phyloP scores from a whole-genome alignment of 2,113 vertebrate species.

The Jaculus jaculus region DNA sequence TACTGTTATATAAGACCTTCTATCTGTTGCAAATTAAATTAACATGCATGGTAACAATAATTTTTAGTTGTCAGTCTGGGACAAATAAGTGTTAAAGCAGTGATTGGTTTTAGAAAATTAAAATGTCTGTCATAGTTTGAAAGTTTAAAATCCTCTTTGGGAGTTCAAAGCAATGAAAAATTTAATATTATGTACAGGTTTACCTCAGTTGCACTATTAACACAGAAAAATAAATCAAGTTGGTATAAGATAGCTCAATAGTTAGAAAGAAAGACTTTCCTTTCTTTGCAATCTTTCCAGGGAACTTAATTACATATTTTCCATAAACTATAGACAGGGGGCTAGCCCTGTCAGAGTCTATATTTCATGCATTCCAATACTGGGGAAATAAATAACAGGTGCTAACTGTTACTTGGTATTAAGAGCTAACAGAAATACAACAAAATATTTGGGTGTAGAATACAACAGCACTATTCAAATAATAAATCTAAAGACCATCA shows the following conservation, averaged over 20 bases:
- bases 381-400: constrained; percentile 26
- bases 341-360: constrained; percentile 28
- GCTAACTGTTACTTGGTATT: neutral
- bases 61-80: constrained; percentile 70
- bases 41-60: constrained; percentile 30
- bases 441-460: neutral
- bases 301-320: constrained; percentile 21
- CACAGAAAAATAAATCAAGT: constrained; percentile 23
- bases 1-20: constrained; percentile 57
- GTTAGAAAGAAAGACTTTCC: constrained; percentile 47
- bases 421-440: neutral
- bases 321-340: neutral
- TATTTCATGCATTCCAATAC: constrained; percentile 33
- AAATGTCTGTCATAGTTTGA: constrained; percentile 22
- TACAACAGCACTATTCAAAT: neutral
- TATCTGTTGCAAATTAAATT: constrained; percentile 59
- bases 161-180: constrained; percentile 46
- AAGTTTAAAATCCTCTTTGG: constrained; percentile 16
- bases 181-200: constrained; percentile 9
- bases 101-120: constrained; percentile 31
- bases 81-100: constrained; percentile 57
- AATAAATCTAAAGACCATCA: constrained; percentile 30
- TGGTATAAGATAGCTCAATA: constrained; percentile 9
- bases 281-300: constrained; percentile 30
- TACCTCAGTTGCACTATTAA: constrained; percentile 29